Percentiles rank a stretch among this genome's conserved stretches.
Conservation (phyloP, 2,113 vertebrate species). For the Callocephalon fimbriatum region DNA sequence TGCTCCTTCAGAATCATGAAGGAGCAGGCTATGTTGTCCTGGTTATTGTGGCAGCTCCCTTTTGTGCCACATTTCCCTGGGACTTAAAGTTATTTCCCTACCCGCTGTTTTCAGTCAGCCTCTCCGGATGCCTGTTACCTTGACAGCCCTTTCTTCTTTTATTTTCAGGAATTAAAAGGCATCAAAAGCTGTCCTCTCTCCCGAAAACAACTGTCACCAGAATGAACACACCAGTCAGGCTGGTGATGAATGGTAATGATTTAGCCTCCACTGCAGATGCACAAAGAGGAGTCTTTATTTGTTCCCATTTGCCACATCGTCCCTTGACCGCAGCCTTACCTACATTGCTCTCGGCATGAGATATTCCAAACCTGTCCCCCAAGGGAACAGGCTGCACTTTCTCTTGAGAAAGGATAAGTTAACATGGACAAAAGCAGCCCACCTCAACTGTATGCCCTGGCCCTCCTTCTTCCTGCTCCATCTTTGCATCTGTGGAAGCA, state of each 20-base stretch:
- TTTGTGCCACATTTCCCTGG: constrained; percentile 35
- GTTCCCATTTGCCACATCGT: background rate
- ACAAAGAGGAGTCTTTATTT: constrained; percentile 42
- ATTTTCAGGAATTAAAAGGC: constrained; percentile 43
- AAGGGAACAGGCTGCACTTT: background rate
- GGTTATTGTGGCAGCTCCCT: constrained; percentile 25
- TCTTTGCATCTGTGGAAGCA: background rate
- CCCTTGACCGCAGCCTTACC: background rate
- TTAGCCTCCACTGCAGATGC: constrained; percentile 6
- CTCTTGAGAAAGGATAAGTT: background rate
- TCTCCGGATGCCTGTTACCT: constrained; percentile 46
- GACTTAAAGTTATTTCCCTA: constrained; percentile 49
- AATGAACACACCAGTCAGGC: constrained; percentile 21
- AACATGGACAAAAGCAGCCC: background rate
- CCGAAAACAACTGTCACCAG: constrained; percentile 50
- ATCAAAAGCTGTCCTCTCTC: constrained; percentile 50
- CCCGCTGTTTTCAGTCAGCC: constrained; percentile 16
- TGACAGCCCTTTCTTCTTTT: constrained; percentile 49
- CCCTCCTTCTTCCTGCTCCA: background rate
- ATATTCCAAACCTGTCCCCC: background rate
- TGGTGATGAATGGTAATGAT: constrained; percentile 40
- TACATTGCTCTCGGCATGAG: background rate
- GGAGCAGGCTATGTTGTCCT: background rate
- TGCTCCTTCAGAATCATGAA: background rate
- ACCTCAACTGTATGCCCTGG: fast-evolving